Percentiles rank a stretch among this genome's conserved stretches.
Conservation (phyloP, 2,888 invertebrate genomes). For the Drosophila algonquin region DNA sequence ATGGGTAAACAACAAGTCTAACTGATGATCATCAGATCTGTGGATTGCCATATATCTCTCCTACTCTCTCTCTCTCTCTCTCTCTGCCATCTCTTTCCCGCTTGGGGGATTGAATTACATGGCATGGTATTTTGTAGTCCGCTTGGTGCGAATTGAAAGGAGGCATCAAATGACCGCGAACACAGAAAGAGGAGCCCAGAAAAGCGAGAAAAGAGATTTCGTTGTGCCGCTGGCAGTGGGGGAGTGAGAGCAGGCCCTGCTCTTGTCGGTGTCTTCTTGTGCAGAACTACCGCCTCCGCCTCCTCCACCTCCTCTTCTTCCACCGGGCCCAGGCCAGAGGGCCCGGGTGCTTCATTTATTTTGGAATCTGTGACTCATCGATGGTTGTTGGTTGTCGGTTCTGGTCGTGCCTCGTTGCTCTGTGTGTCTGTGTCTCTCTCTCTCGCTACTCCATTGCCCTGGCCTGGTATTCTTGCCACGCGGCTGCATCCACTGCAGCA, state of each 20-base stretch:
- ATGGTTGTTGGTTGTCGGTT: conserved; percentile 20
- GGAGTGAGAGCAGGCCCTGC: conserved; percentile 23
- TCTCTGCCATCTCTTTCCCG: conserved; percentile 11
- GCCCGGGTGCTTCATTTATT: conserved; percentile 63
- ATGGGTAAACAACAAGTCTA: conserved; percentile 57
- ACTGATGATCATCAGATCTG: conserved; percentile 31
- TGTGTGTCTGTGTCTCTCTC: neutral
- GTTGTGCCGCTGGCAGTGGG: conserved; percentile 20
- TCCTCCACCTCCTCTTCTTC: too few species aligned
- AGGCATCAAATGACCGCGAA: conserved; percentile 50
- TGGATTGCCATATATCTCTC: too few species aligned
- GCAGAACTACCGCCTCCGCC: conserved; percentile 56
- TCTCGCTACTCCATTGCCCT: conserved; percentile 17
- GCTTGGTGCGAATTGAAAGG: conserved; percentile 36
- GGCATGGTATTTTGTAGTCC: conserved; percentile 26
- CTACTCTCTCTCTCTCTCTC: too few species aligned
- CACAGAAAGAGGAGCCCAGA: conserved; percentile 18
- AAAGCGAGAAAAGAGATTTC: conserved; percentile 36
- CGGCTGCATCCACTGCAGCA: conserved; percentile 28
- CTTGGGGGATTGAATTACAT: conserved; percentile 43
- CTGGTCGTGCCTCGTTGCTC: neutral
- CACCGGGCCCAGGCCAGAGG: neutral
- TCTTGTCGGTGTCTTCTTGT: conserved; percentile 38
- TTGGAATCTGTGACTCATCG: conserved; percentile 64
- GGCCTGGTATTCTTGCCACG: conserved; percentile 34